phyloP scores from a whole-genome alignment of 2,888 invertebrate species.

The Dysmachus trigonus region DNA sequence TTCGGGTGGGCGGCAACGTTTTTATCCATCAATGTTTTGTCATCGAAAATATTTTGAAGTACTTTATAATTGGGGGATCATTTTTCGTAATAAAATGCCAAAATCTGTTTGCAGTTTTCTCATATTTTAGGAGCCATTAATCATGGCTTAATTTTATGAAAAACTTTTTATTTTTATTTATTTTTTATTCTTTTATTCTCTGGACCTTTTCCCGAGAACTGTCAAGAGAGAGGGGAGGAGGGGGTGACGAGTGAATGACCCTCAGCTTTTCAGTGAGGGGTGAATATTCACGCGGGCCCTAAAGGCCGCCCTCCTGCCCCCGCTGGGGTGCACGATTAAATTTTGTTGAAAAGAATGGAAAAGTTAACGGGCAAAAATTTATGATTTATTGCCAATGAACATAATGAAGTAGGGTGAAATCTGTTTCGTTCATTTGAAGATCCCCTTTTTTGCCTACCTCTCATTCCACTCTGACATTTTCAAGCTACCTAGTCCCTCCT shows the following conservation, averaged over 20 bases:
- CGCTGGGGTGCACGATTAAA: background rate
- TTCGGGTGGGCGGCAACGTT: background rate
- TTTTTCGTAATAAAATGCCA: slow-evolving; percentile 45
- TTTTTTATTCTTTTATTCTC: background rate
- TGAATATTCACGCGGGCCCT: background rate
- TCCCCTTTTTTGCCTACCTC: background rate
- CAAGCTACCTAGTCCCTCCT: background rate
- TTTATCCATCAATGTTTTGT: slow-evolving; percentile 28
- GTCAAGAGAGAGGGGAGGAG: background rate
- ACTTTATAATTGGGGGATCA: slow-evolving; percentile 48
- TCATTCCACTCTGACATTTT: background rate
- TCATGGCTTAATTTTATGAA: slow-evolving; percentile 42
- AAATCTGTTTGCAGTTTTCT: slow-evolving; percentile 48
- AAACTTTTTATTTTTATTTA: background rate
- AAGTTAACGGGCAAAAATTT: slow-evolving; percentile 40
- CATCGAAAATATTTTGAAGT: slow-evolving; percentile 27
- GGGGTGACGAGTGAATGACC: background rate
- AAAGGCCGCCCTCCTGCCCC: background rate
- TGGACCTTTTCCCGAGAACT: background rate
- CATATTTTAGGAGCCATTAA: slow-evolving; percentile 47
- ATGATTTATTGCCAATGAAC: slow-evolving; percentile 50
- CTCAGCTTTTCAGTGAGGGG: background rate
- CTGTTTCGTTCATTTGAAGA: slow-evolving; percentile 44
- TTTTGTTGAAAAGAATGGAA: slow-evolving; percentile 2
- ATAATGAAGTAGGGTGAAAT: slow-evolving; percentile 49